Evolutionary conservation across 2,113 vertebrate genomes (phyloP).

Genomic region (Melozone crissalis): DNA sequence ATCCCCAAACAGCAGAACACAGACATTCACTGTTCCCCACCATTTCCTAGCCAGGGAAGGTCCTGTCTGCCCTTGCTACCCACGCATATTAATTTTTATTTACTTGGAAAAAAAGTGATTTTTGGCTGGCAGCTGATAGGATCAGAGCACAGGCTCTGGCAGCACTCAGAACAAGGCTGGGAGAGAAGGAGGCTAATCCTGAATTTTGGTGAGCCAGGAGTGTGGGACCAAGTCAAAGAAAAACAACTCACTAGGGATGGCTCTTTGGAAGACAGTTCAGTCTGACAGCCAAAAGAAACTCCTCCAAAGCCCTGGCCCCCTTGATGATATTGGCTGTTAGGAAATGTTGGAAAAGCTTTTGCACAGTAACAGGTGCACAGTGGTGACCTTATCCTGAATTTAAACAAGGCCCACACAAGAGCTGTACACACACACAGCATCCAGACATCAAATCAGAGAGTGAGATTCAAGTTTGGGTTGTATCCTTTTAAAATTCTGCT

Average conservation of each 20-base stretch:
- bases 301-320: background rate
- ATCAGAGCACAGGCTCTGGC: background rate
- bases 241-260: background rate
- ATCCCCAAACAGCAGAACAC: background rate
- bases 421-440: background rate
- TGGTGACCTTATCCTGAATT: background rate
- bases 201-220: background rate
- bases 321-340: background rate
- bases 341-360: background rate
- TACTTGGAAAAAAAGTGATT: background rate
- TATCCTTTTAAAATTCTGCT: slow-evolving; percentile 25
- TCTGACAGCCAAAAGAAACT: background rate
- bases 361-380: background rate
- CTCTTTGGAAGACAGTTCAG: background rate
- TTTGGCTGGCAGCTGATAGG: background rate
- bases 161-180: background rate
- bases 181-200: background rate
- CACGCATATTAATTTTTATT: background rate
- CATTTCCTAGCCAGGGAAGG: background rate
- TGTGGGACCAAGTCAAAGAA: background rate
- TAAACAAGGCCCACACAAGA: background rate
- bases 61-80: background rate
- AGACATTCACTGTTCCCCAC: background rate
- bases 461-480: background rate
- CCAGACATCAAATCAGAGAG: background rate